A percentile compares a stretch with the other conserved stretches of the same genome.
phyloP scores from a whole-genome alignment of 2,797 vertebrate species.

The Phalloptychus januarius region DNA sequence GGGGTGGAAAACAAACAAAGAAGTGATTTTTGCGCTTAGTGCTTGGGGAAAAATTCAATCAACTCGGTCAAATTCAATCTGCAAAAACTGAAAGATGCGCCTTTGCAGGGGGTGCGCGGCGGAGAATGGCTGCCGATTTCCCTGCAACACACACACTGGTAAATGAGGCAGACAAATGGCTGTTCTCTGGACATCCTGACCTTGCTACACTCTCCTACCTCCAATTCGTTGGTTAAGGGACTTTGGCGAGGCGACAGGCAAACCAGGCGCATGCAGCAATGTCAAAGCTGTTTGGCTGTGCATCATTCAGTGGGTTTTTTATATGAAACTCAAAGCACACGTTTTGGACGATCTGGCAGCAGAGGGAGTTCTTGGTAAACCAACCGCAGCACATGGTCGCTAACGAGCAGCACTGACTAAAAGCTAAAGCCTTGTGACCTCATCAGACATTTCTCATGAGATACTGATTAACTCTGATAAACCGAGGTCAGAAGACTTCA shows the following conservation, averaged over 20 bases:
- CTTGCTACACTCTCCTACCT: conserved; percentile 52
- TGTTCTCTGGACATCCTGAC: conserved; percentile 50
- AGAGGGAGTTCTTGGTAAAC: conserved; percentile 21
- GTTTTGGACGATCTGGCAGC: conserved; percentile 26
- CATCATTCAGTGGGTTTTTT: neutral
- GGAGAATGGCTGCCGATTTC: conserved; percentile 30
- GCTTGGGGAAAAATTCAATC: conserved; percentile 76
- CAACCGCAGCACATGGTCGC: conserved; percentile 21
- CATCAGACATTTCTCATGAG: conserved; percentile 56
- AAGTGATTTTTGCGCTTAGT: conserved; percentile 69
- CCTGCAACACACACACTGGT: conserved; percentile 15
- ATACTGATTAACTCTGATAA: conserved; percentile 46
- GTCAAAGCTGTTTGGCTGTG: conserved; percentile 13
- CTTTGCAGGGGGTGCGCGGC: conserved; percentile 38
- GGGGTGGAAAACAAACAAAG: conserved; percentile 33
- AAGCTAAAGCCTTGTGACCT: conserved; percentile 40
- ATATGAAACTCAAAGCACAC: conserved; percentile 20
- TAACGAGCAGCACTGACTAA: conserved; percentile 22
- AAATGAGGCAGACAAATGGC: conserved; percentile 56
- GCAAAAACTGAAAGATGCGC: conserved; percentile 61
- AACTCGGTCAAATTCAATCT: conserved; percentile 74
- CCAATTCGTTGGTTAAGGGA: conserved; percentile 41
- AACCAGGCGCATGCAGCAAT: conserved; percentile 2
- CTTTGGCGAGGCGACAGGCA: conserved; percentile 26
- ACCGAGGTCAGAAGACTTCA: conserved; percentile 55